These are phyloP conservation scores for Crax fasciolata DNA, from an alignment of 2,797 vertebrate genomes.

Conservation along the genomic window DNA sequence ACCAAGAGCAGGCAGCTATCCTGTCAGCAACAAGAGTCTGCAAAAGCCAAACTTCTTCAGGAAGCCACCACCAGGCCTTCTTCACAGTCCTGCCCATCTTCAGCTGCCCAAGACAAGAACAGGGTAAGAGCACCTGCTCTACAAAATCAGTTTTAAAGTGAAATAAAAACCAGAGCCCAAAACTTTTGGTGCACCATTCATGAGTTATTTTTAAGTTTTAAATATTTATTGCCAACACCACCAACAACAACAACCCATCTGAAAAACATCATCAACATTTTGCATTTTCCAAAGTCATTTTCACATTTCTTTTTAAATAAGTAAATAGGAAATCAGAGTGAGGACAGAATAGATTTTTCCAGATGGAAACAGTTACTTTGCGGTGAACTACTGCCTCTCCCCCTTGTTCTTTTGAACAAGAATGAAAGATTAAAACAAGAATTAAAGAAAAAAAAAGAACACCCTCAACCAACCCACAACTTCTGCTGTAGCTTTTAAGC, in stretches of 20 bases:
- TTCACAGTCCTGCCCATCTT: not conserved
- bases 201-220: not conserved
- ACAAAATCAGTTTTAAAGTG: not conserved
- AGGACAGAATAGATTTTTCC: conserved; percentile 8
- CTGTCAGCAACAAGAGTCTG: not conserved
- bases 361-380: not conserved
- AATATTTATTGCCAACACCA: not conserved
- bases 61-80: not conserved
- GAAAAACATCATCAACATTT: not conserved
- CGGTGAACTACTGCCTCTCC: not conserved
- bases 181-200: not conserved
- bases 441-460: not conserved
- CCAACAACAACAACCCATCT: not conserved
- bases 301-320: not conserved
- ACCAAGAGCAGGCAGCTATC: not conserved
- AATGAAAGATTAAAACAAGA: not conserved
- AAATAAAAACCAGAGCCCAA: not conserved
- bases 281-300: not conserved
- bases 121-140: not conserved
- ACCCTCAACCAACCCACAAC: not conserved
- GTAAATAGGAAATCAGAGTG: not conserved
- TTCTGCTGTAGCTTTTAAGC: not conserved
- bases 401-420: not conserved
- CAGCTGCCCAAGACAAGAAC: not conserved
- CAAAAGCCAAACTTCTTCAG: not conserved